Evolutionary conservation across 1,140 invertebrate genomes (phyloP).

Genomic region (Thrips palmi): DNA sequence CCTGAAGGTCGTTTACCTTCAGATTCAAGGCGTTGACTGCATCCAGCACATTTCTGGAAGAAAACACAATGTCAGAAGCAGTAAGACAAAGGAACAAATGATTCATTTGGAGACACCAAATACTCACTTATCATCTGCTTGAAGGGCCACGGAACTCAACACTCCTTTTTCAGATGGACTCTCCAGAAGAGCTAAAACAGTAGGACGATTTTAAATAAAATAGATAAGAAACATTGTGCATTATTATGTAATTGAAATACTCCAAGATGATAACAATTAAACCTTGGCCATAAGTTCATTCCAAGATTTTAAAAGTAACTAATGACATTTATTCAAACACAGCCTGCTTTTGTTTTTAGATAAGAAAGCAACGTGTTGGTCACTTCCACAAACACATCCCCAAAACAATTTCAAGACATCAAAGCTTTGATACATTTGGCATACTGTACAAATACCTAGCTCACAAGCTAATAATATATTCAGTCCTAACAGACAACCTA

Average conservation of each 20-base stretch:
- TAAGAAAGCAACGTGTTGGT: too few relatives aligned
- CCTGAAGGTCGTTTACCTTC: conserved; percentile 37
- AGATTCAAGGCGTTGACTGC: conserved; percentile 47
- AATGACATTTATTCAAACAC: too few relatives aligned
- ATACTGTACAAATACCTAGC: too few relatives aligned
- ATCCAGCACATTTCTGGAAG: conserved; percentile 40
- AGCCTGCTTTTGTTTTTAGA: too few relatives aligned
- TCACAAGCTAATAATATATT: too few relatives aligned
- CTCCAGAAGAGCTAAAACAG: conserved; percentile 18
- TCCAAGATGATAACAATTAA: too few relatives aligned
- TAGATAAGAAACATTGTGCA: conserved; percentile 38
- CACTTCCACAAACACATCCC: too few relatives aligned
- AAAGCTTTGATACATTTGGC: too few relatives aligned
- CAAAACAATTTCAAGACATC: too few relatives aligned
- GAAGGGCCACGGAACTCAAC: conserved; percentile 11
- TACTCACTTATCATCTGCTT: conserved; percentile 29
- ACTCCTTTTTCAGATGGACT: conserved; percentile 12
- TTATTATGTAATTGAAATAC: conserved; percentile 34
- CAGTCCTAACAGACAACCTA: too few relatives aligned
- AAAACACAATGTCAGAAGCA: conserved; percentile 14
- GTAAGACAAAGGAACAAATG: conserved; percentile 2
- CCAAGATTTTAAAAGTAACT: too few relatives aligned
- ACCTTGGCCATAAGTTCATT: too few relatives aligned
- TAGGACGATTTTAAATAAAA: conserved; percentile 23
- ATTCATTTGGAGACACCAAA: conserved; percentile 9